Conservation (phyloP, 2,113 vertebrate genomes). For the Cromileptes altivelis region DNA sequence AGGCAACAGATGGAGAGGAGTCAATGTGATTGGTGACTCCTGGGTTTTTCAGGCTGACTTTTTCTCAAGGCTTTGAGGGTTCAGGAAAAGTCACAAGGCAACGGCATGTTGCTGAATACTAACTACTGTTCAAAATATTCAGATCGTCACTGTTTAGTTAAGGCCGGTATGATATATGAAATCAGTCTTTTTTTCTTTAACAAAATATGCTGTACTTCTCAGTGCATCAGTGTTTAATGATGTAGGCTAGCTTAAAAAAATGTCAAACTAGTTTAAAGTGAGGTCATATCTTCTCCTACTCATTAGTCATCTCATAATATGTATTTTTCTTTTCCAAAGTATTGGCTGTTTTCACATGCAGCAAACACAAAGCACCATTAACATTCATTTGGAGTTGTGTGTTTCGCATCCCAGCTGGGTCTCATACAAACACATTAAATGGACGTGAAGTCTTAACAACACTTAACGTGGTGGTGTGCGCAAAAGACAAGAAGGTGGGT, state of each 20-base stretch:
- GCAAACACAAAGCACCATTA: not conserved
- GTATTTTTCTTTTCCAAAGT: not conserved
- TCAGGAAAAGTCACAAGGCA: not conserved
- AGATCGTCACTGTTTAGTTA: not conserved
- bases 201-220: too few species aligned
- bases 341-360: not conserved
- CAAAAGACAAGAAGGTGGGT: too few species aligned
- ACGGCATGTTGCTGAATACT: not conserved
- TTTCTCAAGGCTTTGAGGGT: not conserved
- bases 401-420: not conserved
- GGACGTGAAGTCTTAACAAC: too few species aligned
- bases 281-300: too few species aligned
- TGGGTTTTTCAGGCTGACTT: not conserved
- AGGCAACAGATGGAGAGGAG: constrained; percentile 37
- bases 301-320: too few species aligned
- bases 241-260: too few species aligned
- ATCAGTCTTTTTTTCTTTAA: too few species aligned
- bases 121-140: not conserved
- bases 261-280: too few species aligned
- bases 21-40: constrained; percentile 8
- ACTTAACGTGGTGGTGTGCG: too few species aligned
- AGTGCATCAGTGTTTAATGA: too few species aligned
- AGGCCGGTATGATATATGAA: too few species aligned
- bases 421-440: too few species aligned
- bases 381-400: not conserved